Conservation (phyloP, 2,888 invertebrate species). For the Lydus trimaculatus region DNA sequence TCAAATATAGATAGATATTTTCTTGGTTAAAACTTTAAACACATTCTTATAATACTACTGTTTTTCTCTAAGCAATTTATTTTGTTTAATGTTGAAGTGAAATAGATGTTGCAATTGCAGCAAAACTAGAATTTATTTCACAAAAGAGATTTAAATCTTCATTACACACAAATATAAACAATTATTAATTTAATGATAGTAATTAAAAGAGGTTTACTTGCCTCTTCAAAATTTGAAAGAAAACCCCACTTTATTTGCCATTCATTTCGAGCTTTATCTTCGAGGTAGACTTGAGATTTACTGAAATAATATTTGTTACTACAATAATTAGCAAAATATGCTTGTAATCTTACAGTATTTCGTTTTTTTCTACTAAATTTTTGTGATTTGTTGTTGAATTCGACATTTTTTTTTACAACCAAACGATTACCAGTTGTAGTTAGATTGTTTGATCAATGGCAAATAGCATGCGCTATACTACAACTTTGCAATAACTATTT, state of each 20-base stretch:
- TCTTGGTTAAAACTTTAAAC: constrained; percentile 12
- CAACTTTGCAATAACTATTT: too few relatives aligned
- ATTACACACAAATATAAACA: not conserved
- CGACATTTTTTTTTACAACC: not conserved
- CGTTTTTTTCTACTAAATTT: constrained; percentile 9
- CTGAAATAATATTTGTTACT: constrained; percentile 38
- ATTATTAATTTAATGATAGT: not conserved
- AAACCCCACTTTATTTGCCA: constrained; percentile 56
- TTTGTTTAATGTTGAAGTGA: not conserved
- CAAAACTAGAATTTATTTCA: not conserved
- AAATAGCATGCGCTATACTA: constrained; percentile 8
- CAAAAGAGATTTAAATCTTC: too few relatives aligned
- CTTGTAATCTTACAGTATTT: constrained; percentile 8
- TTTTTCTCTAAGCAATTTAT: constrained; percentile 8
- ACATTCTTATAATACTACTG: not conserved
- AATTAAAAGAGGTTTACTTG: constrained; percentile 29
- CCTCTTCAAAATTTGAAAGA: constrained; percentile 50
- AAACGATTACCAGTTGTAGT: not conserved
- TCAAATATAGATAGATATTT: constrained; percentile 25
- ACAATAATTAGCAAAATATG: not conserved
- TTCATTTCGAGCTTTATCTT: constrained; percentile 47
- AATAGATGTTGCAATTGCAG: not conserved
- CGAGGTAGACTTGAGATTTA: constrained; percentile 51
- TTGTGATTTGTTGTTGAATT: not conserved
- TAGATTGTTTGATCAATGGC: constrained; percentile 13